Conservation (phyloP, 2,888 invertebrate genomes). For the Bimastos eiseni region DNA sequence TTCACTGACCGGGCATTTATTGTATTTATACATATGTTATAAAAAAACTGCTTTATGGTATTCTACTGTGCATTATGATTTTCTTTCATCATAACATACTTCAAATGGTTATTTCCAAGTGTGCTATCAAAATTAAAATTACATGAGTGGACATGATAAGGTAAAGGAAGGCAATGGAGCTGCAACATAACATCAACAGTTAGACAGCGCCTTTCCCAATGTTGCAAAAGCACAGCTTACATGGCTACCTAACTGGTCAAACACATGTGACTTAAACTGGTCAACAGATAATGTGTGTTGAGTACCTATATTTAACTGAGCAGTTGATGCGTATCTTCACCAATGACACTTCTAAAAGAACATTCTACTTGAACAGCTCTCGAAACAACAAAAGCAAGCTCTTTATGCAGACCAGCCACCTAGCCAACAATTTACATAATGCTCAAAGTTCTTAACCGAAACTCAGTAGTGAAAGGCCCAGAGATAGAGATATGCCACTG, state of each 20-base stretch:
- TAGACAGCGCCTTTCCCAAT: too few species aligned
- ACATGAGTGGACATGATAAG: neutral
- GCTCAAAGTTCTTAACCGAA: neutral
- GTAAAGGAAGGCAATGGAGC: neutral
- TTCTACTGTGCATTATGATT: neutral
- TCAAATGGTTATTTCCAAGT: neutral
- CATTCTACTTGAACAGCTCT: neutral
- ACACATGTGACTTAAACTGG: too few species aligned
- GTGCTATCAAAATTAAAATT: neutral
- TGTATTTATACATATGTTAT: neutral
- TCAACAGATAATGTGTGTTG: too few species aligned
- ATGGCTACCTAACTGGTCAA: too few species aligned
- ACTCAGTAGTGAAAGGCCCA: neutral
- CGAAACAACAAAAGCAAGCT: neutral
- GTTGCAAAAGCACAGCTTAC: too few species aligned
- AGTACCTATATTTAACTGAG: neutral
- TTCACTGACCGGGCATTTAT: too few species aligned
- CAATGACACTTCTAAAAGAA: neutral
- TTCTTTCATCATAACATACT: neutral
- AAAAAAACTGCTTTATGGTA: neutral
- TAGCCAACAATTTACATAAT: neutral
- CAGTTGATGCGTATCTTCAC: neutral
- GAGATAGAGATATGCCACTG: neutral
- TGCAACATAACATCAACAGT: too few species aligned
- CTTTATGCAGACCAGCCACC: neutral